Evolutionary conservation across 2,797 vertebrate genomes (phyloP).

Genomic region (Sebastes minor): DNA sequence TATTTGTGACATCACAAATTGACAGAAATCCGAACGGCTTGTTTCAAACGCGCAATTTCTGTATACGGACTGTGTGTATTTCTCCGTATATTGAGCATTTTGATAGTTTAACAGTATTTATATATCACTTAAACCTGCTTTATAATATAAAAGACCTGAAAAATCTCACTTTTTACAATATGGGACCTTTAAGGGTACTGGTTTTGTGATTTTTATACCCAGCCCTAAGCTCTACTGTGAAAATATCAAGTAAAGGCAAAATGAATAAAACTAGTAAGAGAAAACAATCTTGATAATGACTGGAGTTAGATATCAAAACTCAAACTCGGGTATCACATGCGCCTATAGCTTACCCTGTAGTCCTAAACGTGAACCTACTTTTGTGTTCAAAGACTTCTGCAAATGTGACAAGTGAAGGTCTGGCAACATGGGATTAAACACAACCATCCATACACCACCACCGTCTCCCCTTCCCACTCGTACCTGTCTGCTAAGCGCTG

Average conservation of each 20-base stretch:
- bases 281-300: background rate
- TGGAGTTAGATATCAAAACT: background rate
- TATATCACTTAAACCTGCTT: too few species aligned
- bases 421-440: background rate
- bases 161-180: too few species aligned
- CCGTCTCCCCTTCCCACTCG: slow-evolving; percentile 15
- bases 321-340: background rate
- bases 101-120: too few species aligned
- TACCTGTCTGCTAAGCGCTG: slow-evolving; percentile 89
- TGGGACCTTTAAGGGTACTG: too few species aligned
- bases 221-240: background rate
- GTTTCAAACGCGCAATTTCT: too few species aligned
- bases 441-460: background rate
- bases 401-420: background rate
- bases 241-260: background rate
- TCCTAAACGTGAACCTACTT: background rate
- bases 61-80: too few species aligned
- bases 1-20: too few species aligned
- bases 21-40: too few species aligned
- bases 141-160: too few species aligned
- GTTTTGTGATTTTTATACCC: too few species aligned
- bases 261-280: background rate
- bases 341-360: background rate
- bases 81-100: too few species aligned
- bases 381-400: background rate